Evolutionary conservation across 2,113 vertebrate species (phyloP).

Genomic region (Sinocyclocheilus grahami): DNA sequence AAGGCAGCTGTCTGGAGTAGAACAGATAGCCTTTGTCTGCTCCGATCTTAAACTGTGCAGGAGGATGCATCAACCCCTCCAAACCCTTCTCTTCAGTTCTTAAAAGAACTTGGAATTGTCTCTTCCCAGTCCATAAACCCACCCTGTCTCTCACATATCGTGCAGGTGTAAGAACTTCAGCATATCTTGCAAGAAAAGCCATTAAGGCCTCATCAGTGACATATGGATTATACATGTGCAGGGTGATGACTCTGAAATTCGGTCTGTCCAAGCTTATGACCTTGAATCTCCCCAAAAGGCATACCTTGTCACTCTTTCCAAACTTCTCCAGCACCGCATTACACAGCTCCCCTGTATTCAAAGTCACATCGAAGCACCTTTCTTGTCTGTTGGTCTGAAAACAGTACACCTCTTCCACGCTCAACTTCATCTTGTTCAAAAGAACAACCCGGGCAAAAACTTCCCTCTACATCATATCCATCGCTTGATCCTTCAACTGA

Average conservation of each 20-base stretch:
- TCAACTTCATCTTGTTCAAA: not conserved
- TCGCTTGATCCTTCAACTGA: not conserved
- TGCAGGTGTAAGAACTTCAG: not conserved
- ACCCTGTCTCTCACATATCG: not conserved
- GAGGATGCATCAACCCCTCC: slow-evolving; percentile 5
- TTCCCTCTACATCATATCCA: not conserved
- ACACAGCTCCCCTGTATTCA: not conserved
- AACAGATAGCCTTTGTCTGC: slow-evolving; percentile 12
- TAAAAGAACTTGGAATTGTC: not conserved
- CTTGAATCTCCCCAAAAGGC: not conserved
- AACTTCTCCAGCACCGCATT: not conserved
- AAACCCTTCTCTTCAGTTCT: not conserved
- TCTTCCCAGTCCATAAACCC: not conserved
- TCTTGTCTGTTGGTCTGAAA: not conserved
- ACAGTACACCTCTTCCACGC: not conserved
- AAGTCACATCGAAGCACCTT: not conserved
- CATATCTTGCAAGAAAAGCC: not conserved
- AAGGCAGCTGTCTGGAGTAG: slow-evolving; percentile 20
- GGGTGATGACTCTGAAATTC: not conserved
- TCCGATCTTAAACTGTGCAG: not conserved
- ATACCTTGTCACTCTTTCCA: not conserved
- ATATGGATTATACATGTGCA: not conserved
- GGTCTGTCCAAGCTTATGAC: not conserved
- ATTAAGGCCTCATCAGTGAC: not conserved
- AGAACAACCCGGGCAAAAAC: not conserved